Evolutionary conservation across 2,888 invertebrate species (phyloP).

Genomic region (Gandaritis pyraliata): DNA sequence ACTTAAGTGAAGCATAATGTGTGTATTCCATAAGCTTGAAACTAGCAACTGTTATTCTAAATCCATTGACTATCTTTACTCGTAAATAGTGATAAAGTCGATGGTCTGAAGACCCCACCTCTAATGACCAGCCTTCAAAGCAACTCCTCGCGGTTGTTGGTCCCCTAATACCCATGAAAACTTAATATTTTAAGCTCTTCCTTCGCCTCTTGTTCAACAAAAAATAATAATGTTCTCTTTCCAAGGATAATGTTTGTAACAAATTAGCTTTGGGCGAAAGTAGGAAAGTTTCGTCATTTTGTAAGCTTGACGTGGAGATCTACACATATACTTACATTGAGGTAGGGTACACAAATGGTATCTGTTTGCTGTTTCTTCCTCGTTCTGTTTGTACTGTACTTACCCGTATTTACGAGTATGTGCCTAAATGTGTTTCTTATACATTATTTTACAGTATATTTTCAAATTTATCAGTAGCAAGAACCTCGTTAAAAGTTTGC

Average conservation of each 20-base stretch:
- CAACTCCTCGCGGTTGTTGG: constrained; percentile 40
- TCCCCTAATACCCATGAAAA: constrained; percentile 42
- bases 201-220: constrained; percentile 26
- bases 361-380: too few relatives aligned
- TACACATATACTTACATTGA: neutral
- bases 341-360: too few relatives aligned
- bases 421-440: too few relatives aligned
- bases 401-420: too few relatives aligned
- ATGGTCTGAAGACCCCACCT: constrained; percentile 7
- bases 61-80: neutral
- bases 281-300: constrained; percentile 1
- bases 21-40: neutral
- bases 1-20: too few relatives aligned
- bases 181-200: constrained; percentile 39
- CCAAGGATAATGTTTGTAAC: constrained; percentile 5
- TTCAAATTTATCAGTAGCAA: too few relatives aligned
- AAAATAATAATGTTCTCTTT: constrained; percentile 4
- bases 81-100: constrained; percentile 1
- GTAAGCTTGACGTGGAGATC: neutral
- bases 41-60: neutral
- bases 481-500: too few relatives aligned
- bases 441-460: too few relatives aligned
- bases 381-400: too few relatives aligned
- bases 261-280: neutral
- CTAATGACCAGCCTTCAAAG: constrained; percentile 47